These are phyloP conservation scores for Caenorhabditis afra DNA, from an alignment of 2,888 invertebrate species.

Conservation along the genomic window DNA sequence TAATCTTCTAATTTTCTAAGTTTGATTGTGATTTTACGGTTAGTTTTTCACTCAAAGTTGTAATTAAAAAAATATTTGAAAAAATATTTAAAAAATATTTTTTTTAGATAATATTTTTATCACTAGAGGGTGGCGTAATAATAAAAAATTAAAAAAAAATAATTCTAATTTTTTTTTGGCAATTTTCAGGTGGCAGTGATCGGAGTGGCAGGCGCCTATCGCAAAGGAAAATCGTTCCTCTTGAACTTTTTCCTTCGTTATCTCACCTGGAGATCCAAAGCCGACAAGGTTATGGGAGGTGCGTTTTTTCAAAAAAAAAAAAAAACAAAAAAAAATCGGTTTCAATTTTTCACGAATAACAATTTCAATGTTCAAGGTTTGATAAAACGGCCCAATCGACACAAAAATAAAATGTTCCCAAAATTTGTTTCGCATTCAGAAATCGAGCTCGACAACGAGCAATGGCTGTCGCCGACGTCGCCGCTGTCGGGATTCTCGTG, in stretches of 20 bases:
- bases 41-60: background rate
- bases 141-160: background rate
- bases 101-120: too few species aligned
- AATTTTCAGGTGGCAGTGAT: constrained; percentile 70
- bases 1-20: too few species aligned
- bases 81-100: too few species aligned
- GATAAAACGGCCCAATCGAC: too few species aligned
- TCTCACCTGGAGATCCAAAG: constrained; percentile 63
- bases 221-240: constrained; percentile 73
- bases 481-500: constrained; percentile 74
- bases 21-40: too few species aligned
- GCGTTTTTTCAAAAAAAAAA: too few species aligned
- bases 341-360: background rate
- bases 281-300: constrained; percentile 55
- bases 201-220: constrained; percentile 72
- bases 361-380: too few species aligned
- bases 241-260: constrained; percentile 75
- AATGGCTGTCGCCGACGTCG: constrained; percentile 65
- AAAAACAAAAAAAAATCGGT: background rate
- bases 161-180: background rate
- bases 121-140: too few species aligned
- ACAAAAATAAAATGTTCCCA: too few species aligned
- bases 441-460: constrained; percentile 53
- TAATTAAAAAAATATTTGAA: too few species aligned
- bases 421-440: too few species aligned